Base-by-base conservation (phyloP, 2,113 vertebrate genomes). In the Lagopus leucura region DNA sequence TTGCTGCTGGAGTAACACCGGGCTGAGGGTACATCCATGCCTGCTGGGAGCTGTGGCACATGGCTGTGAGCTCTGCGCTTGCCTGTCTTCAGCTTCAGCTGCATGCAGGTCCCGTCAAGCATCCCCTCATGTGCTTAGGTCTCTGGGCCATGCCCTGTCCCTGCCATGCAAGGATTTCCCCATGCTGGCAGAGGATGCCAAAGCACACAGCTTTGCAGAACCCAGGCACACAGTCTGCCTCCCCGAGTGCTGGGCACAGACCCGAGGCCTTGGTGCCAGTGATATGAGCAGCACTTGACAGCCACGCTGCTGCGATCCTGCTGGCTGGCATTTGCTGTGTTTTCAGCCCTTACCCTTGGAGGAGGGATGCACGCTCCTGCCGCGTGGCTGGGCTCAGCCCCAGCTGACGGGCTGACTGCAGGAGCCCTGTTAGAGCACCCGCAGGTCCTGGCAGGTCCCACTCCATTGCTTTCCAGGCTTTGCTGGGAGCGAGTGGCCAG, bases 341-440 rank as follows among this genome's bases (percentile, higher is more conserved):
- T 40, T 61, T 61, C n/a, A 16, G 25, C 25, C 32, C 48, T 48
- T 28, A 10, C 19, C 65, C 81, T 45, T 4, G 0, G 47, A 2
- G 52, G 2, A 47, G 57, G 58, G 45, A 80, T 83, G 88, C 65
- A 69, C 27, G 3, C 0, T 3, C 4, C 1, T 10, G 22, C 61
- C 8, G 6, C 0, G 0, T 5, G 57, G 6, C 75, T 76, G 86
- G 90, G 60, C 90, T 90, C 10, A 1, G 75, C 55, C 71, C 88
- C 83, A 81, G 86, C 54, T 1, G 0, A 52, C 0, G 1, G 32
- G 0, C 12, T 14, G 10, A 0, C 22, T 5, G 84, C 0, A 0
- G 74, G 71, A 87, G 82, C 54, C 86, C 64, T 4, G 17, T 91
- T 85, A 76, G 19, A 85, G 72, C 0, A 0, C 34, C 80, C 10